Evolutionary conservation across 2,797 vertebrate species (phyloP), one percentile per base, ranked within the genome.

Genomic region (Melopsittacus undulatus): DNA sequence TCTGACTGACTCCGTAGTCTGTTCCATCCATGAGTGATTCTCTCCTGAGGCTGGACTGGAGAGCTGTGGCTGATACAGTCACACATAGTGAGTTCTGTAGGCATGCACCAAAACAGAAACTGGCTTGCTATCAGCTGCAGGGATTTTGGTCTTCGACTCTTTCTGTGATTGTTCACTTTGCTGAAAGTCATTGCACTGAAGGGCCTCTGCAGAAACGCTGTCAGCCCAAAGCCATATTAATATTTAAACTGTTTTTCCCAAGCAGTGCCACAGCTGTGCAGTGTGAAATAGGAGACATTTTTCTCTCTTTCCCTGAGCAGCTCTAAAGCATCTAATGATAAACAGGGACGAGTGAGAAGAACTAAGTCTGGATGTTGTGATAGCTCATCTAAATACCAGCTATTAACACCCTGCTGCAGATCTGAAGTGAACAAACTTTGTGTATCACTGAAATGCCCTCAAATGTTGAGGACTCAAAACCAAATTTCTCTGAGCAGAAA

Each of bases 201-300:
- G 83, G 16, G 34, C 85, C 87, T 51, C 73, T 75, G 66, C 84
- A 95, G 87, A 96, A 96, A 91, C 40, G 29, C 23, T 83, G 86
- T 90, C 76, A 87, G 83, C 74, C 81, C 61, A 80, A 94, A 97
- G 85, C 68, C 36, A 13, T 68, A 87, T 96, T 89, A 96, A 91
- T 94, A 94, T 93, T 96, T 97, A 92, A 95, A 91, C 76, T 90
- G 94, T 59, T 95, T 76, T 94, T 77, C 95, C 95, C n/a, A 0
- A 90, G 93, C 89, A 95, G 85, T 36, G 30, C 40, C 62, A 83
- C 96, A 97, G 94, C 96, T 96, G 95, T 94, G 67, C 87, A 83
- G 32, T 84, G n/a, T 95, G 89, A 96, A 97, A 96, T 95, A 75
- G 72, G 95, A 96, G 64, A 56, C 20, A 15, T 94, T 95, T 91